Evolutionary conservation across 1,140 invertebrate genomes (phyloP), one percentile per base, ranked within the genome.

Genomic region (Formica exsecta): DNA sequence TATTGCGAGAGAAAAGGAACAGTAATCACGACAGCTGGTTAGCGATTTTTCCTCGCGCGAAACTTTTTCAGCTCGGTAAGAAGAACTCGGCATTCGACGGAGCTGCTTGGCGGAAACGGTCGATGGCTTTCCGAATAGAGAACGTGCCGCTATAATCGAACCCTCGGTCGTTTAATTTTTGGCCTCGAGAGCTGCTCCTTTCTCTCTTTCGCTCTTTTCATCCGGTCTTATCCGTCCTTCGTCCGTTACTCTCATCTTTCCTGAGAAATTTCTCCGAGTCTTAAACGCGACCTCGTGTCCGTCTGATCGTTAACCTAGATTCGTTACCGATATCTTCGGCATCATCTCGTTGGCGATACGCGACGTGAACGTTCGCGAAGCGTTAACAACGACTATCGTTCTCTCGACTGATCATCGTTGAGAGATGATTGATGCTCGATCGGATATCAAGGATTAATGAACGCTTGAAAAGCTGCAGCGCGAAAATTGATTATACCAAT

Each of bases 301-400:
- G 59, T 66, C 73, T 80, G 85, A 89, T 90, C 85, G 85, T 90
- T 90, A 90, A 90, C 87, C 89, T 59, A 89, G 85, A 89, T 89
- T 84, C 66, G 25, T 68, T 29, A 59, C 54, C 61, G 77, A 83
- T 75, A 84, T 68, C 83, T 76, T 65, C 44, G 38, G 64, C 76
- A 66, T 71, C 77, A 83, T 66, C 44, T n/a, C 41, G 71, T 36
- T 73, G 57, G 54, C 61, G 48, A 76, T 86, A 51, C 61, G 75
- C 44, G 25, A 22, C 25, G 59, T 74, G 61, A 44, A 77, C 29
- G 48, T 83, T 19, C 38, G 36, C 75, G 71, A 83, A 48, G 54
- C 68, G 54, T 73, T 62, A 83, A 73, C 79, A 73, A 73, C 54
- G 65, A 61, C 48, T 73, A 81, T 81, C 66, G 22, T 59, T n/a